A percentile compares a stretch with the other conserved stretches of the same genome.
These are phyloP conservation scores for Heliconius sara DNA, from an alignment of 2,888 invertebrate species.

Conservation along the genomic window DNA sequence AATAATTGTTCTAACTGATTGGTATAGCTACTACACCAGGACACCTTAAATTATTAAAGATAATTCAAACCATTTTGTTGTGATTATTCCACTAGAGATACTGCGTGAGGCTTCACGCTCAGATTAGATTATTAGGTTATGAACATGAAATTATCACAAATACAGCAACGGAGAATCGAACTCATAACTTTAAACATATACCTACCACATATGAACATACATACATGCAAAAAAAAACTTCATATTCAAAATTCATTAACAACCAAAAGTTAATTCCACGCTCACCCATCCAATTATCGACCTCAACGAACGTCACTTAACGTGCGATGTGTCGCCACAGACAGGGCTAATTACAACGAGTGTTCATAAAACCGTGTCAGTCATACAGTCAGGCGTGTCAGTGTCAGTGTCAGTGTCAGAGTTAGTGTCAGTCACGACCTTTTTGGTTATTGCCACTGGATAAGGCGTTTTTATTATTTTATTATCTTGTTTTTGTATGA, in stretches of 20 bases:
- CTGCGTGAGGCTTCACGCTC: too few relatives aligned
- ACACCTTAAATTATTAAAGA: too few relatives aligned
- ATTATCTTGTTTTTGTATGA: background rate
- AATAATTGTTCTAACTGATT: background rate
- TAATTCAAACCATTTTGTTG: too few relatives aligned
- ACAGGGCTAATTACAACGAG: conserved; percentile 33
- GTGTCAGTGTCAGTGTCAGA: conserved; percentile 55
- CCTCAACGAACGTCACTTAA: conserved; percentile 29
- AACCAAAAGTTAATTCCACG: conserved; percentile 22
- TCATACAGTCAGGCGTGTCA: conserved; percentile 59
- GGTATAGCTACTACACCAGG: too few relatives aligned
- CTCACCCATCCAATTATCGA: conserved; percentile 24
- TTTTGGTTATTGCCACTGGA: conserved; percentile 32
- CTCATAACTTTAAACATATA: too few relatives aligned
- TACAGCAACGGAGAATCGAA: too few relatives aligned
- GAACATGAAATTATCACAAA: too few relatives aligned
- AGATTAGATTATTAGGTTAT: too few relatives aligned
- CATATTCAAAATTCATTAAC: conserved; percentile 4
- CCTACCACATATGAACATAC: too few relatives aligned
- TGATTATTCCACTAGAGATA: too few relatives aligned
- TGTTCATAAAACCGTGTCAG: conserved; percentile 51
- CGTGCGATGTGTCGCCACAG: conserved; percentile 29
- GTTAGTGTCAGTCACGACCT: conserved; percentile 39
- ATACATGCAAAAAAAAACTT: too few relatives aligned
- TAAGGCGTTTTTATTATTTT: background rate